Conservation (phyloP, 2,113 vertebrate species). For the Caracal caracal region DNA sequence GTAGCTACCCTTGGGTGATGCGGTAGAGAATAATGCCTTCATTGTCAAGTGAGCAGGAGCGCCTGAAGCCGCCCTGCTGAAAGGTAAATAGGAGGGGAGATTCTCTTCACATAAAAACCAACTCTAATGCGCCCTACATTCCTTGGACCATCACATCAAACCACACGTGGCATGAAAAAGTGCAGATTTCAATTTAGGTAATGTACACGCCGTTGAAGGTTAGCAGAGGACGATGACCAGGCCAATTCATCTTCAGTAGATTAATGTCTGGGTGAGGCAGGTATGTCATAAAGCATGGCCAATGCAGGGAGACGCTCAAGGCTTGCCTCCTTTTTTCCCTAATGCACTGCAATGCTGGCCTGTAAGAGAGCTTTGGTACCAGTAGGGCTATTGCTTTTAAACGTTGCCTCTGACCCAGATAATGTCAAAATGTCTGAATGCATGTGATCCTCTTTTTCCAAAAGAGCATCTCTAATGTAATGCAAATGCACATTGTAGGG, state of each 20-base stretch:
- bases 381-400: conserved; percentile 84
- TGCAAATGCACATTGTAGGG: conserved; percentile 88
- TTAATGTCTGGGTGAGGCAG: conserved; percentile 85
- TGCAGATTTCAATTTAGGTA: conserved; percentile 87
- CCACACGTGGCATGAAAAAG: conserved; percentile 77
- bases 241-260: conserved; percentile 85
- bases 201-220: conserved; percentile 80
- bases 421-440: conserved; percentile 87
- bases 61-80: conserved; percentile 78
- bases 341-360: conserved; percentile 78
- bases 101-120: conserved; percentile 76
- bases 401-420: conserved; percentile 87
- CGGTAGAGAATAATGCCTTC: conserved; percentile 78
- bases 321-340: conserved; percentile 79
- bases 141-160: conserved; percentile 80
- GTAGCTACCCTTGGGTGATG: conserved; percentile 72
- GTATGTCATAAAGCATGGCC: conserved; percentile 86
- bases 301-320: conserved; percentile 70
- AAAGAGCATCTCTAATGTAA: conserved; percentile 88
- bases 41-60: conserved; percentile 83
- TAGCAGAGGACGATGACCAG: conserved; percentile 82
- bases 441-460: conserved; percentile 81
- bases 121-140: conserved; percentile 77
- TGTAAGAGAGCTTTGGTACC: conserved; percentile 78
- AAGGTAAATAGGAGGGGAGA: conserved; percentile 82